Conservation (phyloP, 2,888 invertebrate genomes). For the Agonopterix subpropinquella region DNA sequence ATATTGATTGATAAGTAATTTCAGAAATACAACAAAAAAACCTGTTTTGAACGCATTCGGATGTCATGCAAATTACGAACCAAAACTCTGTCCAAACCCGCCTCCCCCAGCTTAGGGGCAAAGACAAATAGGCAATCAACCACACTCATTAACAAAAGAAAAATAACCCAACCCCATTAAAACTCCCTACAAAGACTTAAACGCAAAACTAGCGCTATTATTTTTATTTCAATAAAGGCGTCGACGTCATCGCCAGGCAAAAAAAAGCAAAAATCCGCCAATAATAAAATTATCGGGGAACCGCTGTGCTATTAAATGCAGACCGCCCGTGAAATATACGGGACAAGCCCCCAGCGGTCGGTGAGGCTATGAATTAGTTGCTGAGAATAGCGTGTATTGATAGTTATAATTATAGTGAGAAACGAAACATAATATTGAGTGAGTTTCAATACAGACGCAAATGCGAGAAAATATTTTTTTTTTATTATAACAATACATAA, state of each 20-base stretch:
- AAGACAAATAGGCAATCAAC: conserved; percentile 32
- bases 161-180: conserved; percentile 12
- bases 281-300: conserved; percentile 73
- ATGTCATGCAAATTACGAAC: too few species aligned
- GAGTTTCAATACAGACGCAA: too few species aligned
- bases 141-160: conserved; percentile 28
- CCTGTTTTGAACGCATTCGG: too few species aligned
- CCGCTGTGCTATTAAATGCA: conserved; percentile 69
- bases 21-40: too few species aligned
- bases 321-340: conserved; percentile 61
- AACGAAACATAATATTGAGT: too few species aligned
- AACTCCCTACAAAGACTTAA: conserved; percentile 38
- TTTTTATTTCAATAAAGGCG: conserved; percentile 52
- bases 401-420: background rate
- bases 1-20: too few species aligned
- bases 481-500: too few species aligned
- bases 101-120: background rate
- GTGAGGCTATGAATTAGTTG: background rate
- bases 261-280: conserved; percentile 51
- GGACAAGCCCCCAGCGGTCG: conserved; percentile 1
- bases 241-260: conserved; percentile 49
- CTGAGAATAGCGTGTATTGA: background rate
- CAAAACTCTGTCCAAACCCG: too few species aligned
- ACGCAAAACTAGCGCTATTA: conserved; percentile 34
- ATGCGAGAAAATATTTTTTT: too few species aligned